Conservation (phyloP, 92 coral and sea anemone genomes). For the Zoanthus gigantus region DNA sequence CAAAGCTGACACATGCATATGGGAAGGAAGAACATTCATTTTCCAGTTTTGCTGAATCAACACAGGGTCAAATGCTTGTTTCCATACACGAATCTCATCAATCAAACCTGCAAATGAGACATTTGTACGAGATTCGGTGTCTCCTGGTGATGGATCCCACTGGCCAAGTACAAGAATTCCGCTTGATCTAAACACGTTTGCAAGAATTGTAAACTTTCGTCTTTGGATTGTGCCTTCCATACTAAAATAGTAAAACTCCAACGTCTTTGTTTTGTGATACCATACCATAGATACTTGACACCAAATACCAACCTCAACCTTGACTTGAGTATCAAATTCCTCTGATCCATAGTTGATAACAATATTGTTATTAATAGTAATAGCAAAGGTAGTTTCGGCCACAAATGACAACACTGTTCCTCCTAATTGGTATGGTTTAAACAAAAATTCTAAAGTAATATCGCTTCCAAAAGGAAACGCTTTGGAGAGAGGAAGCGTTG, state of each 20-base stretch:
- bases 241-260: constrained; percentile 62
- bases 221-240: constrained; percentile 46
- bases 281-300: constrained; percentile 70
- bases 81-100: constrained; percentile 74
- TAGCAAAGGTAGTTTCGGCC: constrained; percentile 59
- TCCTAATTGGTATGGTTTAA: constrained; percentile 57
- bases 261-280: constrained; percentile 30
- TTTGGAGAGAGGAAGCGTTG: constrained; percentile 42
- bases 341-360: constrained; percentile 48
- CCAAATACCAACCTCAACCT: constrained; percentile 48
- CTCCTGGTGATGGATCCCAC: constrained; percentile 76
- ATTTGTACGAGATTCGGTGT: constrained; percentile 53
- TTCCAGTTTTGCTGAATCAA: constrained; percentile 69
- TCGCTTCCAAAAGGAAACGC: constrained; percentile 49
- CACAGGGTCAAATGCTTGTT: constrained; percentile 67
- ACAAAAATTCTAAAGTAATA: constrained; percentile 65
- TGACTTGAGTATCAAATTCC: constrained; percentile 47
- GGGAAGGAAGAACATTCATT: constrained; percentile 69
- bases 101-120: constrained; percentile 56
- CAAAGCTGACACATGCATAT: constrained; percentile 60
- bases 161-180: constrained; percentile 71
- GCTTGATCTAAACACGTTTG: constrained; percentile 57
- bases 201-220: constrained; percentile 45
- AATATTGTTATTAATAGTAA: constrained; percentile 55
- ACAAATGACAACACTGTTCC: constrained; percentile 70